Base-by-base conservation (phyloP, 2,797 vertebrate species). In the Fistularia tabacaria region DNA sequence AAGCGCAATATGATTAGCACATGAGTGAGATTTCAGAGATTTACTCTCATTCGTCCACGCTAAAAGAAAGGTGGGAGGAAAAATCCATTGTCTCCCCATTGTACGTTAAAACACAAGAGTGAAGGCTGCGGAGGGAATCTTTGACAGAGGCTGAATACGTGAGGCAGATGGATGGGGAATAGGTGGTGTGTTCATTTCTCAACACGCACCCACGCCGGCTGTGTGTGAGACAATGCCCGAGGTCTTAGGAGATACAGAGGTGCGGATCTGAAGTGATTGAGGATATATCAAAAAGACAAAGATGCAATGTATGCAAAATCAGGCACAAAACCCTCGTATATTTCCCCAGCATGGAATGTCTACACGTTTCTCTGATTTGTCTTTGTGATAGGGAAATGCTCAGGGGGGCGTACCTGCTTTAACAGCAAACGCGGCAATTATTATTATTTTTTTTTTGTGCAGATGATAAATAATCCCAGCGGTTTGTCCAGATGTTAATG, bases 41-140 rank as follows among this genome's bases (percentile, higher is more conserved):
- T 56, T 59, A 70, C 53, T 61, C 42, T 59, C 49, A 45, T 36
- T 25, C 48, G 51, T 43, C 37, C 4, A 59, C 36, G n/a, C 14
- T 14, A 41, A 10, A 55, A 10, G 37, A 49, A 62, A 50, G 44
- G 71, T 68, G 66, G 74, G 79, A 69, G 71, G 73, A 64, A 77
- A 64, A 54, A 77, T 74, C 49, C 59, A 40, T 72, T 64, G 66
- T 73, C 52, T 71, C 61, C 49, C 8, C 39, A 48, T 61, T 77
- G 68, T 69, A 50, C 55, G 57, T 47, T 51, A 25, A 57, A 76
- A 64, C 53, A 65, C 55, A 59, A 67, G 55, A 54, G 51, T 1
- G 37, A 38, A 15, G 11, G 9, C 12, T 9, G 36, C 7, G 59
- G 14, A 54, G 40, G 37, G 36, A 61, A 44, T 53, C 7, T 62